Evolutionary conservation across 2,888 invertebrate species (phyloP).

Genomic region (Mimas tiliae): DNA sequence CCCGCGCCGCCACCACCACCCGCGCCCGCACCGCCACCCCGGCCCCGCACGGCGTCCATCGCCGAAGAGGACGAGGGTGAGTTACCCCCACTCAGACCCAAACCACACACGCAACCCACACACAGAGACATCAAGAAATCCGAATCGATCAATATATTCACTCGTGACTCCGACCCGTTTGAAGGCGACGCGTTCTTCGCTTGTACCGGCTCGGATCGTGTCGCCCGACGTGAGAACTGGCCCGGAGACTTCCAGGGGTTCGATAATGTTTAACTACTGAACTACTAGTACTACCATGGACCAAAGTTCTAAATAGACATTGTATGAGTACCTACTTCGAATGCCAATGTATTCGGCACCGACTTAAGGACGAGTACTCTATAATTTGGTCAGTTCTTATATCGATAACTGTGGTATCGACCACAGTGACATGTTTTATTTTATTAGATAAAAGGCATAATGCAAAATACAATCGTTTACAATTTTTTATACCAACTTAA

Average conservation of each 20-base stretch:
- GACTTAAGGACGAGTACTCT: too few relatives aligned
- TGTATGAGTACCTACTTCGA: too few relatives aligned
- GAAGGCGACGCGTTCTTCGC: constrained; percentile 95
- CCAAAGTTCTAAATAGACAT: neutral
- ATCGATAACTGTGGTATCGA: too few relatives aligned
- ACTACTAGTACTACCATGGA: too few relatives aligned
- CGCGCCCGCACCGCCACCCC: constrained; percentile 52
- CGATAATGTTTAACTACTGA: constrained; percentile 59
- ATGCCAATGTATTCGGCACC: too few relatives aligned
- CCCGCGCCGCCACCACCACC: constrained; percentile 41
- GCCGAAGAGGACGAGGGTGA: constrained; percentile 78
- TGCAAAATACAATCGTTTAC: too few relatives aligned
- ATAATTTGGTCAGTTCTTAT: too few relatives aligned
- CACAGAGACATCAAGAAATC: constrained; percentile 91
- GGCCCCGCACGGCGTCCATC: constrained; percentile 73
- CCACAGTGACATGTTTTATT: too few relatives aligned
- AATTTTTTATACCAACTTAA: too few relatives aligned
- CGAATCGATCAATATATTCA: constrained; percentile 95
- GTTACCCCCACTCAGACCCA: constrained; percentile 66
- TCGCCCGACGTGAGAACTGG: constrained; percentile 78
- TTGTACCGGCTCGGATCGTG: constrained; percentile 77
- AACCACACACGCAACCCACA: constrained; percentile 47
- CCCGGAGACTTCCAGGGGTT: constrained; percentile 79
- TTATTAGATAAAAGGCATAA: too few relatives aligned
- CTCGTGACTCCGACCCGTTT: constrained; percentile 93